phyloP scores from a whole-genome alignment of 1,140 invertebrate genomes.

The Lysiphlebus fabarum region DNA sequence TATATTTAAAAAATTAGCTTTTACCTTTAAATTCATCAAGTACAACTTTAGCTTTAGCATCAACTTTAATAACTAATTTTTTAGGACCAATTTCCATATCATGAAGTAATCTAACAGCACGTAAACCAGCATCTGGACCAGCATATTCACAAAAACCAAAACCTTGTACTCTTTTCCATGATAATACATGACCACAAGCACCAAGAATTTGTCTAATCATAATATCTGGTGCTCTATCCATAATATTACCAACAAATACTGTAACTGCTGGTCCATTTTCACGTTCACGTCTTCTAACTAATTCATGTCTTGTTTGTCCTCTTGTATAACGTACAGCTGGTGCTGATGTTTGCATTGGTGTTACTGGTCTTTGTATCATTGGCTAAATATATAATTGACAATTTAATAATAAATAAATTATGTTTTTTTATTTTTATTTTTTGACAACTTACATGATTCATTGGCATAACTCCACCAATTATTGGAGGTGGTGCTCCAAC shows the following conservation, averaged over 20 bases:
- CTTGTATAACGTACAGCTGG: conserved; percentile 50
- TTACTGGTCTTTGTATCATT: conserved; percentile 55
- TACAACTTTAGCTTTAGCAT: conserved; percentile 93
- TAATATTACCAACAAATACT: conserved; percentile 98
- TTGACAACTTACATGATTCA: conserved; percentile 49
- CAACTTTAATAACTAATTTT: conserved; percentile 93
- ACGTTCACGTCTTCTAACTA: conserved; percentile 46
- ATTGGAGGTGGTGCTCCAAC: conserved; percentile 53
- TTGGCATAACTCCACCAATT: conserved; percentile 53
- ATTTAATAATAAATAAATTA: background rate
- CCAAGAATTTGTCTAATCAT: conserved; percentile 91
- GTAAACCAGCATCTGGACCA: conserved; percentile 88
- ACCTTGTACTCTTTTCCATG: conserved; percentile 96
- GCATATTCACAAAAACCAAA: conserved; percentile 99
- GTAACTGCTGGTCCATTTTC: conserved; percentile 83
- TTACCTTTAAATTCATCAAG: conserved; percentile 90
- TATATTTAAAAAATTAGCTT: conserved; percentile 17
- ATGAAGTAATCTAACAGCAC: conserved; percentile 91
- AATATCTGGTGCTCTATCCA: conserved; percentile 88
- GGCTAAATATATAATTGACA: conserved; percentile 26
- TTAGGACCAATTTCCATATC: conserved; percentile 92
- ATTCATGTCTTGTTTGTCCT: conserved; percentile 44
- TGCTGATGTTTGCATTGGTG: conserved; percentile 54
- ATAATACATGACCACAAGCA: conserved; percentile 87
- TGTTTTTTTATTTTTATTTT: background rate